Conservation (phyloP, 2,797 vertebrate genomes). For the Hydrophis major region DNA sequence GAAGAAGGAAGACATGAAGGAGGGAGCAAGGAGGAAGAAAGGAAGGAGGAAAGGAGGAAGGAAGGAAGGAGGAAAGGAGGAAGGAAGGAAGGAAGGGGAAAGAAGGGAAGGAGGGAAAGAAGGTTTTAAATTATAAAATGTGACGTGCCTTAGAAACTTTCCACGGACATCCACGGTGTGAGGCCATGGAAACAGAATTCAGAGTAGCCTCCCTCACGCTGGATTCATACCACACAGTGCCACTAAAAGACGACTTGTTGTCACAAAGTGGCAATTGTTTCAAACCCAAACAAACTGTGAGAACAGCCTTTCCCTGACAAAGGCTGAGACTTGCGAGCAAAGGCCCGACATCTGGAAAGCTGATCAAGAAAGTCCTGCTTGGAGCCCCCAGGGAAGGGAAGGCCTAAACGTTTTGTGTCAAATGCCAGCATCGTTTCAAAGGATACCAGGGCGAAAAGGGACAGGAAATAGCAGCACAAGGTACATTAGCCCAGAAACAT, state of each 20-base stretch:
- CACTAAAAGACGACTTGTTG: background rate
- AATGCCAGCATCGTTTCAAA: conserved; percentile 31
- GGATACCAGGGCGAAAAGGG: accelerated
- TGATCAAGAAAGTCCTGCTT: background rate
- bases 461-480: background rate
- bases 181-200: background rate
- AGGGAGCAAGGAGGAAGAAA: no score
- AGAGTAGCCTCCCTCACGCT: background rate
- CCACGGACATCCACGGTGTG: background rate
- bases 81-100: background rate
- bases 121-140: background rate
- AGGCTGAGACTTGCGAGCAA: background rate
- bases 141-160: background rate
- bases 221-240: background rate
- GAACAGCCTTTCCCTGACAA: background rate
- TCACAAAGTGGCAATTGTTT: conserved; percentile 28
- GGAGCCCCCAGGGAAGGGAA: conserved; percentile 14
- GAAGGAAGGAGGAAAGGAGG: background rate
- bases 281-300: background rate
- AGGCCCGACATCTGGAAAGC: conserved; percentile 28
- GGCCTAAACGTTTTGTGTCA: conserved; percentile 1
- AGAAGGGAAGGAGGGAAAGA: background rate
- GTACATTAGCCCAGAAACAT: conserved; percentile 20
- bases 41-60: background rate
- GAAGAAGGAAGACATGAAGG: no score